Percentiles rank a stretch among this genome's conserved stretches.
These are phyloP conservation scores for Falco berigora DNA, from an alignment of 2,797 vertebrate genomes.

Conservation along the genomic window DNA sequence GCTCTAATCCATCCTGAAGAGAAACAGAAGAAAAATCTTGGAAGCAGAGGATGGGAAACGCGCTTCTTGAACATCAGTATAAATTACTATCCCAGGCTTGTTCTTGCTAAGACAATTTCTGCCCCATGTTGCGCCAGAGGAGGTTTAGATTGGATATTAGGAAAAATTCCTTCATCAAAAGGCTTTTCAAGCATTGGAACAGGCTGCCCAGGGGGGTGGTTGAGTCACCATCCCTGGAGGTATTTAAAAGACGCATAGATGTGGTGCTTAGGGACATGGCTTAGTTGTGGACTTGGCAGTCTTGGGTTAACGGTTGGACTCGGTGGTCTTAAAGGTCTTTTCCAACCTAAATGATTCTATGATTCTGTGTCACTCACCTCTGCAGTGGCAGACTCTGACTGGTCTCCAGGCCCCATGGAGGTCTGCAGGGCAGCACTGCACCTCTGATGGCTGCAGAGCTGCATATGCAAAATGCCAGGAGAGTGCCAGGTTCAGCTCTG, in stretches of 20 bases:
- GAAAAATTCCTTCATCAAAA: no score
- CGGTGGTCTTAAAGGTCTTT: no score
- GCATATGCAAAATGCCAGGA: neutral
- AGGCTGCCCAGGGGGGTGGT: no score
- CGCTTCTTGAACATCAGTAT: neutral
- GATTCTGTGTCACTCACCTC: neutral
- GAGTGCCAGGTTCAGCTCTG: neutral
- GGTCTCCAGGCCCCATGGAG: fast-evolving
- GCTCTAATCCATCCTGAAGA: neutral
- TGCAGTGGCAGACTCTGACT: fast-evolving
- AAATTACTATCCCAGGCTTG: neutral
- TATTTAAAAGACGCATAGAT: no score
- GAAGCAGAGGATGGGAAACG: neutral
- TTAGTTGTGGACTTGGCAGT: no score
- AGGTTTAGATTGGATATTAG: no score
- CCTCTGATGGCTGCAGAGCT: neutral
- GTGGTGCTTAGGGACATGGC: no score
- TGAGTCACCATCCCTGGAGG: no score
- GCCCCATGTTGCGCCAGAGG: neutral
- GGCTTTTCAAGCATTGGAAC: no score
- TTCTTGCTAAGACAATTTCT: neutral
- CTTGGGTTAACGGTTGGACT: no score
- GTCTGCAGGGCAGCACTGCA: neutral
- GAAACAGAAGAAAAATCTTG: neutral
- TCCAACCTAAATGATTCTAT: no score